Evolutionary conservation across 1,140 invertebrate genomes (phyloP).

Genomic region (Carcinoscorpius rotundicauda): DNA sequence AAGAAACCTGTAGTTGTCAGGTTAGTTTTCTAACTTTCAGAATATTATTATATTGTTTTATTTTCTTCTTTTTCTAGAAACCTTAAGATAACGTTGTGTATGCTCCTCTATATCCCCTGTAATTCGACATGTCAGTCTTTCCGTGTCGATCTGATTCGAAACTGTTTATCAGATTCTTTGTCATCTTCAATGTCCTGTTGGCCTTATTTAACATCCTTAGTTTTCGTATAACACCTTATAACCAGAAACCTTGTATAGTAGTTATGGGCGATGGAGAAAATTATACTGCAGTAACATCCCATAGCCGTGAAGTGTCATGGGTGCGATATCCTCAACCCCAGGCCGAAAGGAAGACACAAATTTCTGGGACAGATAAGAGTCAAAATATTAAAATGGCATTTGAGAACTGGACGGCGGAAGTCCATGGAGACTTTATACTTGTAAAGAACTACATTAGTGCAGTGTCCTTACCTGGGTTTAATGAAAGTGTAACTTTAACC

Average conservation of each 20-base stretch:
- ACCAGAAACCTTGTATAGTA: slow-evolving; percentile 18
- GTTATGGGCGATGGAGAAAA: too few relatives aligned
- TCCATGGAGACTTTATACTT: not conserved
- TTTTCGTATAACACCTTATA: slow-evolving; percentile 10
- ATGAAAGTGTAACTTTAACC: slow-evolving; percentile 74
- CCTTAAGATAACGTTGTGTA: too few relatives aligned
- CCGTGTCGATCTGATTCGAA: slow-evolving; percentile 19
- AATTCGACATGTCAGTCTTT: not conserved
- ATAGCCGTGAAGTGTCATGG: too few relatives aligned
- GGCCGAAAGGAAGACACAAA: not conserved
- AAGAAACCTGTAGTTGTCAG: too few relatives aligned
- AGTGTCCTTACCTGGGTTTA: slow-evolving; percentile 44
- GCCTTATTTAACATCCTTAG: slow-evolving; percentile 23
- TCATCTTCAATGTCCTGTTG: slow-evolving; percentile 23
- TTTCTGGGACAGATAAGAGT: too few relatives aligned
- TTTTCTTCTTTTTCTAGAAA: too few relatives aligned
- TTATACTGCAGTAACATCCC: too few relatives aligned
- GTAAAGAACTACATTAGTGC: slow-evolving; percentile 6
- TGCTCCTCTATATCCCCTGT: too few relatives aligned
- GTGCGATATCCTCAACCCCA: too few relatives aligned
- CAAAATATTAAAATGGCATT: too few relatives aligned
- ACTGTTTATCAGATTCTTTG: slow-evolving; percentile 20
- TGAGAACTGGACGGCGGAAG: not conserved
- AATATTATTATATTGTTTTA: too few relatives aligned
- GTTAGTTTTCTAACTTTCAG: too few relatives aligned